Conservation (phyloP, 53 echinoderm and acorn worm species). For the Holothuria leucospilota region DNA sequence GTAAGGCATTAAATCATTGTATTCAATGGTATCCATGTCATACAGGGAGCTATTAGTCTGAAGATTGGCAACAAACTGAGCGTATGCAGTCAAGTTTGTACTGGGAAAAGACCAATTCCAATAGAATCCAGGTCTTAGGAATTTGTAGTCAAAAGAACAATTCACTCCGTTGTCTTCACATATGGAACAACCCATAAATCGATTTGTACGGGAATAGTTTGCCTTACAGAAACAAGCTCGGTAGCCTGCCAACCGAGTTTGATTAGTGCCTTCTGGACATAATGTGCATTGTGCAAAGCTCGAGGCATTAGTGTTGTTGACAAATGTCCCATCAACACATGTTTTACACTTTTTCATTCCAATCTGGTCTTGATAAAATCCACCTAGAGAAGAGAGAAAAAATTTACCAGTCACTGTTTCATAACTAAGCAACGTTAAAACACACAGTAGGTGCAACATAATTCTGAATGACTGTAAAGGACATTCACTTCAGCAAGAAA, state of each 20-base stretch:
- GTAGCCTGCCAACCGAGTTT: neutral
- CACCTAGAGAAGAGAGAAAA: neutral
- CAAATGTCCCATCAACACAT: conserved; percentile 22
- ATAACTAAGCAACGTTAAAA: no score
- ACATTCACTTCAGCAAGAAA: no score
- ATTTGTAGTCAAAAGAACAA: no score
- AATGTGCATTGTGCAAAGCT: neutral
- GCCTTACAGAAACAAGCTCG: conserved; percentile 28
- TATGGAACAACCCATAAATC: neutral
- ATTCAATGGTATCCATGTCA: neutral
- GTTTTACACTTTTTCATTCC: neutral
- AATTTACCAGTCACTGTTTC: no score
- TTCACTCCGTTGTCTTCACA: neutral
- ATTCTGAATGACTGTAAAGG: no score
- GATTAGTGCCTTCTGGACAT: conserved; percentile 25
- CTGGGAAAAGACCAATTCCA: conserved; percentile 39
- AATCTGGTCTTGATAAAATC: conserved; percentile 30
- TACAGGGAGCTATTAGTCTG: neutral
- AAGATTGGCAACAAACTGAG: conserved; percentile 6
- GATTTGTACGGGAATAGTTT: conserved; percentile 6
- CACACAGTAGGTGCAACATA: no score
- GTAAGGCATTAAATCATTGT: neutral
- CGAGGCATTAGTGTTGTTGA: neutral
- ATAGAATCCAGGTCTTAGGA: no score
- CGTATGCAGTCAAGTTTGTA: neutral